Conservation (phyloP, 2,888 invertebrate genomes). For the Drosophila longiperda region DNA sequence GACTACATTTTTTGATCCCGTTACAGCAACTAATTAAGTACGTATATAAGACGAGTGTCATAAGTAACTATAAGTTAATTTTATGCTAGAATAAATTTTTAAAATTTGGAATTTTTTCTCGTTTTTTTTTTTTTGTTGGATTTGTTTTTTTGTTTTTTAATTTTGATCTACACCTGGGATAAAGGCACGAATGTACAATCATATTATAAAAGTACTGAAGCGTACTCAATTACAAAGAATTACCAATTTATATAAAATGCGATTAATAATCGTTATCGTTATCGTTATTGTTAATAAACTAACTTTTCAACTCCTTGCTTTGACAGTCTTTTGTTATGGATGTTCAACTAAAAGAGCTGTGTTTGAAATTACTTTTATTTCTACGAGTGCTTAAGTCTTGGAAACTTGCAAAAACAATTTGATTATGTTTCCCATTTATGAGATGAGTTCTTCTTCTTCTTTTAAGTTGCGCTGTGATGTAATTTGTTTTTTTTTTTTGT, state of each 20-base stretch:
- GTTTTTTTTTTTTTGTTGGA: neutral
- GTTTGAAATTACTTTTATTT: conserved; percentile 8
- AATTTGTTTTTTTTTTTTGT: conserved; percentile 6
- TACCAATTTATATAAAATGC: conserved; percentile 35
- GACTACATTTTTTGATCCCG: conserved; percentile 66
- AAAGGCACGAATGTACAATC: conserved; percentile 64
- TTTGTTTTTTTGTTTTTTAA: conserved; percentile 6
- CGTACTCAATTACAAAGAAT: conserved; percentile 14
- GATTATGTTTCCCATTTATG: conserved; percentile 4
- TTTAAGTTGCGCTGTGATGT: conserved; percentile 16
- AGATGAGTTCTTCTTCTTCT: conserved; percentile 14
- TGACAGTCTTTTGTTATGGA: conserved; percentile 45
- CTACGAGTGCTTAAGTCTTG: conserved; percentile 45
- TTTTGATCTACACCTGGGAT: conserved; percentile 39
- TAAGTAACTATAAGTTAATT: conserved; percentile 20
- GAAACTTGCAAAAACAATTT: conserved; percentile 25
- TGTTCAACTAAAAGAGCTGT: conserved; percentile 39
- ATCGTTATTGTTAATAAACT: conserved; percentile 1
- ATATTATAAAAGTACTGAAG: conserved; percentile 24
- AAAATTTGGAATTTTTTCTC: conserved; percentile 6
- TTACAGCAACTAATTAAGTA: conserved; percentile 55
- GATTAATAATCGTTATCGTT: conserved; percentile 5
- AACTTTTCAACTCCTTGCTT: conserved; percentile 23
- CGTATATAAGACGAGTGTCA: conserved; percentile 42
- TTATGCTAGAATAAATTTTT: conserved; percentile 9